Base-by-base conservation (phyloP, 2,113 vertebrate genomes). In the Festucalex cinctus region DNA sequence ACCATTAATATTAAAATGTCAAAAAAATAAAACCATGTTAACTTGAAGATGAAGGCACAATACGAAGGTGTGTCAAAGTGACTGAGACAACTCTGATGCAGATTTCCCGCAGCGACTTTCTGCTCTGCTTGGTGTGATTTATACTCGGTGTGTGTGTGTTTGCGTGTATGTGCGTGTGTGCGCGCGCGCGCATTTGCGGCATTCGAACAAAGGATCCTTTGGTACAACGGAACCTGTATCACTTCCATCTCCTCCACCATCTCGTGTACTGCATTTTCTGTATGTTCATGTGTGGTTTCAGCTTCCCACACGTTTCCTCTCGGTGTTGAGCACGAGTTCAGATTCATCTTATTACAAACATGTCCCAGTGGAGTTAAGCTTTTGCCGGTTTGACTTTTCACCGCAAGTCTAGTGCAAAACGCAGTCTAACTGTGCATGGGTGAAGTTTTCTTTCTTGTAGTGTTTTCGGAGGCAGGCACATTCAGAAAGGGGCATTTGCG, bases 141-240 rank as follows among this genome's bases (percentile, higher is more conserved):
- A 9, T 20, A 49, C 20, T 10, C 48, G 3, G 1, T 17, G 44
- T 46, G 17, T 20, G 17, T 46, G 44, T 46, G 44, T 19, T 17
- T 46, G 44, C 5, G 43, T 44, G 43, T 16, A 1, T 17, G 37
- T 39, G 37, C 1, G 5, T 39, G 37, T 39, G 37, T 8, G 37
- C 9, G 6, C 9, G 37, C 9, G 37, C 6, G 37, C 13, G 39
- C 13, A 46, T 46, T 19, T 46, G 44, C 44, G 5, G 44, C 44
- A 46, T 46, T 46, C 17, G 73, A 82, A 86, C 84, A 88, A 86
- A 86, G 76, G 64, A 73, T 77, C 59, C 65, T 75, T 83, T 74
- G 78, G 73, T 86, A 51, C 32, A 73, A 66, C 64, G 66, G 68
- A 63, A 74, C 71, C 6, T 7, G 76, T 72, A 76, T 13, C 32